Conservation (phyloP, 2,113 vertebrate species). For the Barbus barbus region DNA sequence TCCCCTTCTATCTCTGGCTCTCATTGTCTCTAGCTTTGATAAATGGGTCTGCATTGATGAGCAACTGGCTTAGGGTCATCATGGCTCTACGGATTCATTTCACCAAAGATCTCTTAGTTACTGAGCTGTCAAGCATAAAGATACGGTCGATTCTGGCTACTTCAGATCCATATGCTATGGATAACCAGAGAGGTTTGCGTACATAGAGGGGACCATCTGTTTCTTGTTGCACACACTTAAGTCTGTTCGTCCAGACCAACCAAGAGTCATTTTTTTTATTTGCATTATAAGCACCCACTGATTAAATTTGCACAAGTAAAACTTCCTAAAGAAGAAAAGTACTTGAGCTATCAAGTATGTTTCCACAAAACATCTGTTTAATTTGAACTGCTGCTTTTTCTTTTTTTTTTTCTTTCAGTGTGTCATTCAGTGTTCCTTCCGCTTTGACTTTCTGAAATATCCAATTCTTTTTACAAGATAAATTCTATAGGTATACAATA, state of each 20-base stretch:
- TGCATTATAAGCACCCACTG: not conserved
- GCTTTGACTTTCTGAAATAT: not conserved
- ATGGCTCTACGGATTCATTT: slow-evolving; percentile 43
- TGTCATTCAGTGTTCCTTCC: not conserved
- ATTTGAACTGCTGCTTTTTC: not conserved
- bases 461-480: no score
- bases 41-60: slow-evolving; percentile 54
- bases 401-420: not conserved
- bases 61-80: slow-evolving; percentile 47
- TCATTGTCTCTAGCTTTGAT: slow-evolving; percentile 36
- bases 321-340: slow-evolving; percentile 14
- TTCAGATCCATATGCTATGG: slow-evolving; percentile 32
- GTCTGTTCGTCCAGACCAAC: slow-evolving; percentile 9
- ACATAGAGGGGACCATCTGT: slow-evolving; percentile 29
- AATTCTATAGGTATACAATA: no score
- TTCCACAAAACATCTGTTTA: not conserved
- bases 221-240: slow-evolving; percentile 25
- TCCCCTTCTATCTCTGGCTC: not conserved
- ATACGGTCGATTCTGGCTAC: slow-evolving; percentile 8
- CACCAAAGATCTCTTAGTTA: slow-evolving; percentile 32
- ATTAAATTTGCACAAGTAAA: slow-evolving; percentile 12
- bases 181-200: not conserved
- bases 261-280: not conserved
- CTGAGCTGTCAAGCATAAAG: slow-evolving; percentile 38
- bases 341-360: slow-evolving; percentile 15